A percentile compares a stretch with the other conserved stretches of the same genome.
These are phyloP conservation scores for Etheostoma spectabile DNA, from an alignment of 2,113 vertebrate species.

Conservation along the genomic window DNA sequence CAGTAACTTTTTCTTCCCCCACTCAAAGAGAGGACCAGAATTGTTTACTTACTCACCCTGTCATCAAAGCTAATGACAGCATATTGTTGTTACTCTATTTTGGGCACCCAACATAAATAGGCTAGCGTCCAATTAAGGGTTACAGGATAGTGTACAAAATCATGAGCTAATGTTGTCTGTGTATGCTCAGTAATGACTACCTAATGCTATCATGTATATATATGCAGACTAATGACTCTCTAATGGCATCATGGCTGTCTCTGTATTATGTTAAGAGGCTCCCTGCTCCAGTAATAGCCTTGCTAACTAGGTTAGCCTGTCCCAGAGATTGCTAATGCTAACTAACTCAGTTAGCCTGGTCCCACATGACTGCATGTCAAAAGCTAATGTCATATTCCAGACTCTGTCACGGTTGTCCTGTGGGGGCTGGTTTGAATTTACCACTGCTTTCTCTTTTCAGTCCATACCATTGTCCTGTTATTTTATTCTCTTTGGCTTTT, in stretches of 20 bases:
- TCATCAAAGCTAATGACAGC: constrained; percentile 50
- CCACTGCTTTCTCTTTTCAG: constrained; percentile 33
- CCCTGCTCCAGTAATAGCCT: constrained; percentile 80
- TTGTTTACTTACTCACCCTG: constrained; percentile 38
- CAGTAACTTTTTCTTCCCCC: background rate
- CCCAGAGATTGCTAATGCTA: constrained; percentile 77
- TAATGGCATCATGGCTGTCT: constrained; percentile 77
- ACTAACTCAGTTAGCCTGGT: constrained; percentile 75
- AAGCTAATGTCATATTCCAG: constrained; percentile 70
- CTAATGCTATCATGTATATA: constrained; percentile 79
- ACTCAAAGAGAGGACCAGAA: constrained; percentile 3
- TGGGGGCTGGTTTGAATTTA: constrained; percentile 50
- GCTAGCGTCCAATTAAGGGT: constrained; percentile 59
- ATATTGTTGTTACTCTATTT: constrained; percentile 53
- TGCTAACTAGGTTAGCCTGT: constrained; percentile 77
- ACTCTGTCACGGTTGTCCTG: constrained; percentile 43
- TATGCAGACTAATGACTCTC: constrained; percentile 76
- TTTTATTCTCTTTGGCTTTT: constrained; percentile 9
- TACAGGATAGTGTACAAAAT: constrained; percentile 53
- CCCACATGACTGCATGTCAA: constrained; percentile 67
- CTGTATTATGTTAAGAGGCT: constrained; percentile 80
- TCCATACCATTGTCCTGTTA: constrained; percentile 9
- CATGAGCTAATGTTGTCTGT: constrained; percentile 62
- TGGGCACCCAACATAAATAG: constrained; percentile 43
- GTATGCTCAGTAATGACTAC: constrained; percentile 68